Evolutionary conservation across 2,113 vertebrate genomes (phyloP).

Genomic region (Platycercus adscitus): DNA sequence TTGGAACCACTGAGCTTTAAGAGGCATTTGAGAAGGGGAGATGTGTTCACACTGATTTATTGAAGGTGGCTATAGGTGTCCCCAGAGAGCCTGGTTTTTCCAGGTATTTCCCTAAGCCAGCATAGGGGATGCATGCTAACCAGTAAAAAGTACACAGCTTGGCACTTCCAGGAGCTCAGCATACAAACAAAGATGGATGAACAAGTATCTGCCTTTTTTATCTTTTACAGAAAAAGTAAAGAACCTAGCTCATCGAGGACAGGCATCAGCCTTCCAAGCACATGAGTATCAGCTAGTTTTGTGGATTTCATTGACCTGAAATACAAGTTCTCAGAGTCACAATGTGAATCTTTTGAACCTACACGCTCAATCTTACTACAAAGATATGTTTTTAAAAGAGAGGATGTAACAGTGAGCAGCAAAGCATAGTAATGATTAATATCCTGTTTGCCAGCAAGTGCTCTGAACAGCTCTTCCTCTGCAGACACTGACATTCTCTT

Average conservation of each 20-base stretch:
- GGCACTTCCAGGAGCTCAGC: not conserved
- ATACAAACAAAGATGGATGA: not conserved
- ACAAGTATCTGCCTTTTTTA: not conserved
- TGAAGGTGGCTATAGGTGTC: not conserved
- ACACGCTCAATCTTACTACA: slow-evolving; percentile 20
- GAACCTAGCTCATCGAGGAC: not conserved
- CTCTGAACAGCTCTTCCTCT: slow-evolving; percentile 37
- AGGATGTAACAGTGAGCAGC: slow-evolving; percentile 23
- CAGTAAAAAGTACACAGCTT: not conserved
- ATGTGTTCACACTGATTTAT: not conserved
- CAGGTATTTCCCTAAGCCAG: not conserved
- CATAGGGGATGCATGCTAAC: not conserved
- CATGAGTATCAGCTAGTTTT: not conserved
- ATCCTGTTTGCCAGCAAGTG: slow-evolving; percentile 30
- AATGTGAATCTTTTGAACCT: not conserved
- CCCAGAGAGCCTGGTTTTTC: not conserved
- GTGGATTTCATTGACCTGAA: not conserved
- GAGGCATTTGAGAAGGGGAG: not conserved
- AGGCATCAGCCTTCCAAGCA: not conserved
- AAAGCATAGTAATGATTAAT: slow-evolving; percentile 37
- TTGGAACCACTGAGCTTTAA: not conserved
- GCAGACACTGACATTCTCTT: slow-evolving; percentile 32
- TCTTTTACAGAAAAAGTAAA: not conserved
- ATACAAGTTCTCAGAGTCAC: not conserved
- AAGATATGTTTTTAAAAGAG: slow-evolving; percentile 43